phyloP scores from a whole-genome alignment of 2,888 invertebrate genomes.

The Noctua janthina region DNA sequence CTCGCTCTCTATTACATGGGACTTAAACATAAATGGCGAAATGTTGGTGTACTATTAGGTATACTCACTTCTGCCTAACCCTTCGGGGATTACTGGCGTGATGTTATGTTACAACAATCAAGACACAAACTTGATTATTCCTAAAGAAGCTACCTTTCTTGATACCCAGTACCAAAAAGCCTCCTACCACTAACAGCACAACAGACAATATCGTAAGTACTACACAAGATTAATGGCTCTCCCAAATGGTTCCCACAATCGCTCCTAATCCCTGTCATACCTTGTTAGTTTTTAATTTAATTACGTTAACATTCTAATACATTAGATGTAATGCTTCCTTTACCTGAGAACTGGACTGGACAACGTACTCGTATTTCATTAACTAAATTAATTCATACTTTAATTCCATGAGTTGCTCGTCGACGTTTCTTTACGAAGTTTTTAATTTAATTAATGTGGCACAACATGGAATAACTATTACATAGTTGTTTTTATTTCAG shows the following conservation, averaged over 20 bases:
- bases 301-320: constrained; percentile 45
- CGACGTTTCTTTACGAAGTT: constrained; percentile 8
- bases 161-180: background rate
- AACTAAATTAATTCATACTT: constrained; percentile 49
- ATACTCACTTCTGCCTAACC: too few species aligned
- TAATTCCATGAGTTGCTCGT: constrained; percentile 41
- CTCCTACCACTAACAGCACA: constrained; percentile 15
- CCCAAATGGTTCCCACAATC: constrained; percentile 47
- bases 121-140: background rate
- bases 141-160: background rate
- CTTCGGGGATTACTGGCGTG: too few species aligned
- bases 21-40: too few species aligned
- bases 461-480: background rate
- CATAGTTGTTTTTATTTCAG: background rate
- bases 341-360: constrained; percentile 22
- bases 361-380: constrained; percentile 27
- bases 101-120: background rate
- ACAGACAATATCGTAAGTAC: constrained; percentile 5
- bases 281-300: constrained; percentile 50
- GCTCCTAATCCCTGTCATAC: constrained; percentile 31
- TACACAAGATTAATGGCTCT: constrained; percentile 33
- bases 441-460: constrained; percentile 8
- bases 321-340: constrained; percentile 47
- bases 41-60: too few species aligned
- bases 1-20: too few species aligned